These are phyloP conservation scores for Craseonycteris thonglongyai DNA, from an alignment of 2,113 vertebrate genomes.

Conservation along the genomic window DNA sequence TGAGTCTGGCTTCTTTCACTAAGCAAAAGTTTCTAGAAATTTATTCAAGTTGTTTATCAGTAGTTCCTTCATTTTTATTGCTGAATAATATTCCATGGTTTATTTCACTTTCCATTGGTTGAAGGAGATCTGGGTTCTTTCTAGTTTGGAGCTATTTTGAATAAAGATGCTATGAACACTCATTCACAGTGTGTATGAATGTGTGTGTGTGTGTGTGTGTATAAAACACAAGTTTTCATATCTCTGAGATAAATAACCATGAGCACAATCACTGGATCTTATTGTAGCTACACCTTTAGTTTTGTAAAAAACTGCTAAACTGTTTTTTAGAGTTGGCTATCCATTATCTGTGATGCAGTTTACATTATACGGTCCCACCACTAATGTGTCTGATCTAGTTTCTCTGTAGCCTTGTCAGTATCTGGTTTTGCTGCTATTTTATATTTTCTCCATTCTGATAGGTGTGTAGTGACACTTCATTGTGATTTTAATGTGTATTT, in stretches of 20 bases:
- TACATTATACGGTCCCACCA: not conserved
- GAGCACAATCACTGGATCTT: not conserved
- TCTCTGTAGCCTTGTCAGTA: not conserved
- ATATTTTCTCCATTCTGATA: not conserved
- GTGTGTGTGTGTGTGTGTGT: too few relatives aligned
- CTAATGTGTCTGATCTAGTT: not conserved
- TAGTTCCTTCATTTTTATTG: not conserved
- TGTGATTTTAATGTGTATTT: too few relatives aligned
- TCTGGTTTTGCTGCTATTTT: not conserved
- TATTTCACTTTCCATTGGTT: not conserved
- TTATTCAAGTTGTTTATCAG: not conserved
- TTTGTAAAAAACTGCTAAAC: not conserved
- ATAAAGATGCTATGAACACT: too few relatives aligned
- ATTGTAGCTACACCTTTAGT: not conserved
- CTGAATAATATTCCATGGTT: not conserved
- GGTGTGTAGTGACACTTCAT: too few relatives aligned
- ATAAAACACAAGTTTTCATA: not conserved
- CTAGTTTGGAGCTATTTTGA: too few relatives aligned
- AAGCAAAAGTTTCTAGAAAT: not conserved
- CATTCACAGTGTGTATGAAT: too few relatives aligned
- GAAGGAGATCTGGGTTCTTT: not conserved
- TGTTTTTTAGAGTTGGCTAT: not conserved
- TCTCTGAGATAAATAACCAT: not conserved
- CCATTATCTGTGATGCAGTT: not conserved
- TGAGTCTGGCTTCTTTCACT: constrained; percentile 4